Percentiles rank a stretch among this genome's conserved stretches.
Conservation (phyloP, 2,113 vertebrate genomes). For the Ellobius talpinus region DNA sequence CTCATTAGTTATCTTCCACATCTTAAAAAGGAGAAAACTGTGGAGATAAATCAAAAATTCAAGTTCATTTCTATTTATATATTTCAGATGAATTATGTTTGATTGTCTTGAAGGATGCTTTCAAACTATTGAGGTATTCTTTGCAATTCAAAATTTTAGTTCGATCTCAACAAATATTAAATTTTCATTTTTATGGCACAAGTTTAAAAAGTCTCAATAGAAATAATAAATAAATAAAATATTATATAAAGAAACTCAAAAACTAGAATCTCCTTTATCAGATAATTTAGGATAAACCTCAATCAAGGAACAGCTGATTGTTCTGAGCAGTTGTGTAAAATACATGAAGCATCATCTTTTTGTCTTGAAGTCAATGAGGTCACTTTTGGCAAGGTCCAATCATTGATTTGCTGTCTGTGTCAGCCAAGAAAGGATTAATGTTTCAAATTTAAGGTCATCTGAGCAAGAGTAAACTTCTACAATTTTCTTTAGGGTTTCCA, state of each 20-base stretch:
- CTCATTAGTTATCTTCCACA: not conserved
- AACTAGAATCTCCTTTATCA: not conserved
- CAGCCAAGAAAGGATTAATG: slow-evolving; percentile 57
- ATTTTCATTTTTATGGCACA: slow-evolving; percentile 14
- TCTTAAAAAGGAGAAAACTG: not conserved
- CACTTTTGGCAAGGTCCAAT: slow-evolving; percentile 70
- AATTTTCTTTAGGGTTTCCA: slow-evolving; percentile 53
- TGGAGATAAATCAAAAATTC: not conserved
- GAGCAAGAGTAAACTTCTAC: slow-evolving; percentile 53
- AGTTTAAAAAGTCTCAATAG: not conserved
- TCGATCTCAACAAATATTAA: not conserved
- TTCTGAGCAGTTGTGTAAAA: slow-evolving; percentile 38
- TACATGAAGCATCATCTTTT: slow-evolving; percentile 42
- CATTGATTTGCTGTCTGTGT: slow-evolving; percentile 77
- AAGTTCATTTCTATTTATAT: not conserved
- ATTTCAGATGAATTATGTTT: slow-evolving; percentile 16
- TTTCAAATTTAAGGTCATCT: slow-evolving; percentile 71
- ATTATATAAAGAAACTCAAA: not conserved
- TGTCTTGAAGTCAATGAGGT: slow-evolving; percentile 72
- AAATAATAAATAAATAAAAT: not conserved
- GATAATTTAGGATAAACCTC: not conserved
- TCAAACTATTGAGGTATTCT: not conserved
- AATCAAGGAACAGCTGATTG: slow-evolving; percentile 34
- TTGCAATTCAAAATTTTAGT: not conserved
- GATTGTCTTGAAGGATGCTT: not conserved